Evolutionary conservation across 2,888 invertebrate species (phyloP).

Genomic region (Spisula solida): DNA sequence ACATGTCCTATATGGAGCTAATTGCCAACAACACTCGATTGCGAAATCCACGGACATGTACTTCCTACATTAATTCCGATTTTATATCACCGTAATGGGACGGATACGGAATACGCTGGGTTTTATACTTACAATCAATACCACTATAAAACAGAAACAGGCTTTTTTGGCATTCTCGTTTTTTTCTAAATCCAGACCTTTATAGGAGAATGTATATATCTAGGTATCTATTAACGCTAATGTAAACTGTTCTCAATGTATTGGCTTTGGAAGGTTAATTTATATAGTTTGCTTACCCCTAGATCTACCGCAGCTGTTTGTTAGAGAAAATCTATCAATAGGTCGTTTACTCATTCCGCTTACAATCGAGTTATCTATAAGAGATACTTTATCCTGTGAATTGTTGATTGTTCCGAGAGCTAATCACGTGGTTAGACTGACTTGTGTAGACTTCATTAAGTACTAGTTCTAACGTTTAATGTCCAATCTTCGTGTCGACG

Average conservation of each 20-base stretch:
- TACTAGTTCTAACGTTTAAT: not conserved
- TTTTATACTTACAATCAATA: constrained; percentile 20
- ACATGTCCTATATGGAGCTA: not conserved
- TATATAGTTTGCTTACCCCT: not conserved
- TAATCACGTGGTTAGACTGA: constrained; percentile 33
- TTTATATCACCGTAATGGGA: constrained; percentile 13
- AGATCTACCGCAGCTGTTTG: not conserved
- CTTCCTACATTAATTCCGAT: not conserved
- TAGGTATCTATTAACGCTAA: not conserved
- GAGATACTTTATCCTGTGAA: constrained; percentile 21
- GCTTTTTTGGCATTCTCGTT: constrained; percentile 2
- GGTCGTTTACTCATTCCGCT: constrained; percentile 12
- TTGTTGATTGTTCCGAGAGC: constrained; percentile 32
- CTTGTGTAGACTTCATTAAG: constrained; percentile 19
- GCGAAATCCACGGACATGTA: constrained; percentile 16
- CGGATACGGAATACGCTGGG: not conserved
- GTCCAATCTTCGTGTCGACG: not conserved
- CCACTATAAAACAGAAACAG: constrained; percentile 9
- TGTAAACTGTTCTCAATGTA: not conserved
- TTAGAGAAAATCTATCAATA: not conserved
- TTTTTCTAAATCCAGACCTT: constrained; percentile 13
- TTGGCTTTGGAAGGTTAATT: not conserved
- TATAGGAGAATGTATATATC: not conserved
- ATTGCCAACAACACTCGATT: not conserved
- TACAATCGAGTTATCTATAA: constrained; percentile 34